phyloP scores from a whole-genome alignment of 2,888 invertebrate genomes.

The Dryomyza anilis region DNA sequence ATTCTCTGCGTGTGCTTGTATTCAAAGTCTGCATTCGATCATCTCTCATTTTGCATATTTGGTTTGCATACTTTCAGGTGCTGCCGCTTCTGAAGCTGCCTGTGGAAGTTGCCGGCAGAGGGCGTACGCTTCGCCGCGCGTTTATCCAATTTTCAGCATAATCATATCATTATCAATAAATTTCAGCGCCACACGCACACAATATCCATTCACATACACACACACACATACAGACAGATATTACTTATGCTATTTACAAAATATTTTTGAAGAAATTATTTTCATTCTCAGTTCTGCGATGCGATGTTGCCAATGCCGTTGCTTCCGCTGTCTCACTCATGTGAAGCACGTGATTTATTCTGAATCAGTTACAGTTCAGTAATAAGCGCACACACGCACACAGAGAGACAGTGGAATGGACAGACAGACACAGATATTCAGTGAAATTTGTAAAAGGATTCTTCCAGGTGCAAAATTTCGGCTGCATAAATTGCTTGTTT shows the following conservation, averaged over 20 bases:
- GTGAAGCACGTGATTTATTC: neutral
- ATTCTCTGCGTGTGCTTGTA: neutral
- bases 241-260: neutral
- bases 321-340: neutral
- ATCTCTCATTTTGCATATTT: neutral
- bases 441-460: slow-evolving; percentile 1
- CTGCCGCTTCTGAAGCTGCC: neutral
- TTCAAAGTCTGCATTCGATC: neutral
- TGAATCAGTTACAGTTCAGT: slow-evolving; percentile 2
- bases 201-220: neutral
- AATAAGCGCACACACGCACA: neutral
- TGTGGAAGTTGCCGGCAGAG: no score
- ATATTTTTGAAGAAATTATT: neutral
- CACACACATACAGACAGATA: neutral
- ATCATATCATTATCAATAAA: slow-evolving; percentile 32
- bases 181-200: neutral
- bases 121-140: slow-evolving; percentile 10
- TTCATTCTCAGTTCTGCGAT: no score
- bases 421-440: neutral
- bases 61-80: neutral
- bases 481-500: slow-evolving; percentile 1
- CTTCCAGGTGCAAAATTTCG: neutral
- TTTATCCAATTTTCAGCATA: slow-evolving; percentile 27
- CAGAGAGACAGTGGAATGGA: neutral
- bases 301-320: no score